phyloP scores from a whole-genome alignment of 2,888 invertebrate species.

The Sinodicranocentrus sp. region DNA sequence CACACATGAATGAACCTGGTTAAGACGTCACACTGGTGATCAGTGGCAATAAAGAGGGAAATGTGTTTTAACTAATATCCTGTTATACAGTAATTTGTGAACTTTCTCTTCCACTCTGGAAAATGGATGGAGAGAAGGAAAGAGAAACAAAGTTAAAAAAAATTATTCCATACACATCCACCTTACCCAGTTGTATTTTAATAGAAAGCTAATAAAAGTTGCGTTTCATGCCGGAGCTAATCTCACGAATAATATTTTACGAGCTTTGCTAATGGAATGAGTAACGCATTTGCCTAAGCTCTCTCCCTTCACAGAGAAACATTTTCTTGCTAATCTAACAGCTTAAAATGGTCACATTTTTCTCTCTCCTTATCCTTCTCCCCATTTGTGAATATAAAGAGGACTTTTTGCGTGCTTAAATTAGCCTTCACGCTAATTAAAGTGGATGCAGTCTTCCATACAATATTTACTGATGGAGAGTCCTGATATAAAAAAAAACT shows the following conservation, averaged over 20 bases:
- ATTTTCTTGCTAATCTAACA: constrained; percentile 1
- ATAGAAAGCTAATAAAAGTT: constrained; percentile 22
- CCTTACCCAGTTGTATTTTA: constrained; percentile 3
- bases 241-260: constrained; percentile 41
- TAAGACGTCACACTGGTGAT: constrained; percentile 19
- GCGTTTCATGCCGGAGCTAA: constrained; percentile 22
- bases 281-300: constrained; percentile 23
- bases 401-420: constrained; percentile 40
- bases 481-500: neutral
- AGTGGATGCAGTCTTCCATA: constrained; percentile 4
- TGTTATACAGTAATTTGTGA: constrained; percentile 27
- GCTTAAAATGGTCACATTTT: neutral
- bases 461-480: constrained; percentile 22
- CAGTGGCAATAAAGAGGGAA: constrained; percentile 22
- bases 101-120: constrained; percentile 13
- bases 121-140: constrained; percentile 10
- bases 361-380: neutral
- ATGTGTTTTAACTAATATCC: constrained; percentile 29
- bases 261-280: constrained; percentile 29
- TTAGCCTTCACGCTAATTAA: constrained; percentile 48
- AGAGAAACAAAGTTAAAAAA: neutral
- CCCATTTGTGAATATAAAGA: neutral
- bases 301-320: neutral
- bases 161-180: too few relatives aligned
- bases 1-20: too few relatives aligned